Evolutionary conservation across 2,797 vertebrate genomes (phyloP), one percentile per base, ranked within the genome.

Genomic region (Ataeniobius toweri): DNA sequence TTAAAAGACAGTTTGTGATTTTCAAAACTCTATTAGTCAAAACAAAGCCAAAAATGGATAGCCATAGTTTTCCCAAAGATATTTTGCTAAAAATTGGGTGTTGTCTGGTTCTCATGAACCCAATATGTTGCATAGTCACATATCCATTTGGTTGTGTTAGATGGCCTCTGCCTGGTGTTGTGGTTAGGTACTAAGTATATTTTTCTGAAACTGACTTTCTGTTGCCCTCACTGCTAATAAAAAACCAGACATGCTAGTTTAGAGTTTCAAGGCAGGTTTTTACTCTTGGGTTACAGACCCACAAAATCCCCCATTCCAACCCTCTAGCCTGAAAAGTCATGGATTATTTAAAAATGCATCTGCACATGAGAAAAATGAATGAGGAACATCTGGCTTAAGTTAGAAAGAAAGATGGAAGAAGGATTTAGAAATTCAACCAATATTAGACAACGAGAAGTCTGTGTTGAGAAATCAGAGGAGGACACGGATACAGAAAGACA

Each of bases 341-440:
- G 86, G 92, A 94, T 96, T 96, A 96, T 96, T 95, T 94, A 96
- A 91, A 91, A 85, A 89, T 85, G 86, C 95, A 95, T 93, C 95
- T 95, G 95, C 70, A 77, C 89, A 83, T 73, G 81, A 91, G 92
- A 94, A 94, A 95, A 94, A 95, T 94, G 92, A 91, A 94, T 93
- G 93, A 95, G 85, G 90, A 95, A 96, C 95, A 96, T 95, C 94
- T 96, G 95, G 90, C 89, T 88, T 88, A 67, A 87, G 85, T 78
- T 80, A 71, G 81, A 89, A 85, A 81, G 58, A 75, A 80, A 89
- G 76, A 87, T 83, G 67, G 53, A 73, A 85, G 80, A 83, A 80
- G 84, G 71, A 81, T 80, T 83, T 78, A 80, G 85, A 74, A 77
- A 74, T 89, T 84, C 85, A 83, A 83, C 80, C 82, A 76, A 51